Evolutionary conservation across 2,797 vertebrate genomes (phyloP).

Genomic region (Tenualosa thibaudeaui): DNA sequence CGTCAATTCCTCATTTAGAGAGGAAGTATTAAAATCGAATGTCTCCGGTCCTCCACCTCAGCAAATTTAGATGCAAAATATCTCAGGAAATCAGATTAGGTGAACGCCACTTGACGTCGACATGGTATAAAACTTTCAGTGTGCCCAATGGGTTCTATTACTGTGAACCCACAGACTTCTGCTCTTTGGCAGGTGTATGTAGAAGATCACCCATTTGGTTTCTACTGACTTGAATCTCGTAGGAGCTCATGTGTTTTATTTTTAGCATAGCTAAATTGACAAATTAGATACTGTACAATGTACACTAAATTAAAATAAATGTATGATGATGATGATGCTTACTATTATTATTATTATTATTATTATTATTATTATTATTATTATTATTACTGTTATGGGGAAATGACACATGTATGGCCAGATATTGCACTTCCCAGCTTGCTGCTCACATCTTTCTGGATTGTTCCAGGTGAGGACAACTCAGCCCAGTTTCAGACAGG

Average conservation of each 20-base stretch:
- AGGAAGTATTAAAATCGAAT: slow-evolving; percentile 13
- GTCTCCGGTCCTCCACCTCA: not conserved
- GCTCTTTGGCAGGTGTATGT: not conserved
- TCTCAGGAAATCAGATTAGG: not conserved
- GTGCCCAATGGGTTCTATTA: not conserved
- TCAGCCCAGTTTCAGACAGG: not conserved
- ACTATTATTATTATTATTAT: not conserved
- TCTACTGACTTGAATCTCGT: not conserved
- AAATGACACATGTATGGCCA: not conserved
- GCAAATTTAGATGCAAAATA: slow-evolving; percentile 4
- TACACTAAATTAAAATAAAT: not conserved
- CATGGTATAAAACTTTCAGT: not conserved
- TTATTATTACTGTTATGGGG: too few species aligned
- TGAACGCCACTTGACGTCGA: not conserved
- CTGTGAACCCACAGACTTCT: not conserved
- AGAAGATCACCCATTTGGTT: not conserved
- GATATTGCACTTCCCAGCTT: not conserved
- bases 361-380: not conserved
- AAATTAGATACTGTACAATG: not conserved
- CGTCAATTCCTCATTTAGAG: slow-evolving; percentile 7
- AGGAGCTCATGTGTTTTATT: not conserved
- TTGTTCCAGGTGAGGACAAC: not conserved
- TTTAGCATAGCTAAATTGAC: not conserved
- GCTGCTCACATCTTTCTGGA: not conserved
- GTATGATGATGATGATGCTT: not conserved